A percentile compares a stretch with the other conserved stretches of the same genome.
These are phyloP conservation scores for Rattus rattus DNA, from an alignment of 2,113 vertebrate genomes.

Conservation along the genomic window DNA sequence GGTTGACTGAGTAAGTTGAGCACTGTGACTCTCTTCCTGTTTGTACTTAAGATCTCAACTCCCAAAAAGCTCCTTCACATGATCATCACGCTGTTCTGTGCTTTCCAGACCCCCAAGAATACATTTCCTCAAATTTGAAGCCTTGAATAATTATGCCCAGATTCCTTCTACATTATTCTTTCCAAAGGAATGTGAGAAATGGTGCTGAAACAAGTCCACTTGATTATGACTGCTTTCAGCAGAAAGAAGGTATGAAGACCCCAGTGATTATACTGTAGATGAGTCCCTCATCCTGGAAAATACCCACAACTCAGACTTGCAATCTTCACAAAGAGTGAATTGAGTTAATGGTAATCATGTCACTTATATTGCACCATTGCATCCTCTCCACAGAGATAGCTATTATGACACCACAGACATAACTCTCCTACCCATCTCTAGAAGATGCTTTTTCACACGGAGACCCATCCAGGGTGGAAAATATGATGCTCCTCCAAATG, in stretches of 20 bases:
- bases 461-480: neutral
- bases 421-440: neutral
- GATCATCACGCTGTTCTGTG: neutral
- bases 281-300: neutral
- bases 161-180: neutral
- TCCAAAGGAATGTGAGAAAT: neutral
- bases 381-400: neutral
- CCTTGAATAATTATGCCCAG: neutral
- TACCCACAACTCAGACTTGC: neutral
- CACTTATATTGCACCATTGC: neutral
- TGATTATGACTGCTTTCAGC: neutral
- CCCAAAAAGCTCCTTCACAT: neutral
- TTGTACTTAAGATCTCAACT: neutral
- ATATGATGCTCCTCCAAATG: neutral
- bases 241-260: neutral
- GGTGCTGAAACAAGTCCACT: neutral
- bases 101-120: neutral
- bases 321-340: neutral
- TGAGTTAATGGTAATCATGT: neutral
- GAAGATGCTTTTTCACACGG: neutral
- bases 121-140: neutral
- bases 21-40: neutral
- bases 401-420: neutral
- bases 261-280: neutral
- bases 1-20: neutral